Evolutionary conservation across 2,113 vertebrate species (phyloP).

Genomic region (Catharus fuscescens): DNA sequence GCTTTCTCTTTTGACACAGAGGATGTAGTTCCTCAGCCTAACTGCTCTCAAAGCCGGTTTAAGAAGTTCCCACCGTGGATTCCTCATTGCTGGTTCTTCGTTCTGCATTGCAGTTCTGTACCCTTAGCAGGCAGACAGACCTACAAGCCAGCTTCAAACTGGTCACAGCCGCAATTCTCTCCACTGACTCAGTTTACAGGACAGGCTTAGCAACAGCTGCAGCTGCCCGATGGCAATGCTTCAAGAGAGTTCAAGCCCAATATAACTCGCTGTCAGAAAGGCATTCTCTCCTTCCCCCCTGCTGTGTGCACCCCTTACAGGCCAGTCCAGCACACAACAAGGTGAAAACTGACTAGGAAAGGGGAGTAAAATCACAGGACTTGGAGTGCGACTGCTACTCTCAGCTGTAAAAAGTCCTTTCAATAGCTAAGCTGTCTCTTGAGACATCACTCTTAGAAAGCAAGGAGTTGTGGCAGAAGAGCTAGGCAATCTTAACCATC

Average conservation of each 20-base stretch:
- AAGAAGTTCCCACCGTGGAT: neutral
- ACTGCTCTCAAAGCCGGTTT: neutral
- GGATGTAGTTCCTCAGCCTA: neutral
- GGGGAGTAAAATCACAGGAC: neutral
- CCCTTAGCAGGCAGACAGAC: fast-evolving
- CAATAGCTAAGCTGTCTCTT: neutral
- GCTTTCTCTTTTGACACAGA: neutral
- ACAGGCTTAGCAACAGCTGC: slow-evolving; percentile 39
- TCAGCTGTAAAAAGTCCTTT: neutral
- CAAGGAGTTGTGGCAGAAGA: neutral
- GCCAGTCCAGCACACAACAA: neutral
- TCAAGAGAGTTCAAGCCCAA: slow-evolving; percentile 10
- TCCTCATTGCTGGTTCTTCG: neutral
- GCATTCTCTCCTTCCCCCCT: neutral
- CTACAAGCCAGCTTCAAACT: neutral
- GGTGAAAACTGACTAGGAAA: neutral
- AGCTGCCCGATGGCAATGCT: neutral
- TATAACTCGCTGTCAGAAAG: slow-evolving; percentile 35
- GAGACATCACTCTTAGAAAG: neutral
- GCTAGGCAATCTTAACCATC: neutral
- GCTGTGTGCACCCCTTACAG: neutral
- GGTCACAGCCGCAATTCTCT: neutral
- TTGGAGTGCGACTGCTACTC: neutral
- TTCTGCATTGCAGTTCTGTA: neutral
- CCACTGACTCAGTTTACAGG: slow-evolving; percentile 19